Evolutionary conservation across 2,797 vertebrate genomes (phyloP).

Genomic region (Xenopus petersii): DNA sequence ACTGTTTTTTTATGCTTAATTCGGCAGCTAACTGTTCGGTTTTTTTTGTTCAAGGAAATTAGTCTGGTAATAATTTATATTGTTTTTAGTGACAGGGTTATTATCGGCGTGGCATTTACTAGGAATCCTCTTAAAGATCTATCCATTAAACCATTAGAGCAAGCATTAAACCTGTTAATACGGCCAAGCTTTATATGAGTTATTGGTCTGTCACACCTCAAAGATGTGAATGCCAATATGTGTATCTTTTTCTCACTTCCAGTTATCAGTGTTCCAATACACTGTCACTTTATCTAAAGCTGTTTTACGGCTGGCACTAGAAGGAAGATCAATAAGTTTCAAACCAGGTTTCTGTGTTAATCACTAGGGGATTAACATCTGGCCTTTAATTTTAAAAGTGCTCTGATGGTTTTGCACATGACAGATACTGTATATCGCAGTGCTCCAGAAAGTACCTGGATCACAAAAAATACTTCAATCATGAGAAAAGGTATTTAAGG

Average conservation of each 20-base stretch:
- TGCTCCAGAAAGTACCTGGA: not conserved
- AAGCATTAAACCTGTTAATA: slow-evolving; percentile 65
- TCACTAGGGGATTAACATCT: slow-evolving; percentile 49
- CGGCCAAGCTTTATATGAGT: slow-evolving; percentile 61
- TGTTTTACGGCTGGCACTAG: slow-evolving; percentile 15
- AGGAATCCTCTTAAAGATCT: slow-evolving; percentile 63
- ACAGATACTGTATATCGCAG: not conserved
- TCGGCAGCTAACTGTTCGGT: too few relatives aligned
- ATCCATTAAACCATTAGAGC: slow-evolving; percentile 66
- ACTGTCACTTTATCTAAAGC: not conserved
- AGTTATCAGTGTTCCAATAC: not conserved
- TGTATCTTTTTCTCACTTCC: slow-evolving; percentile 37
- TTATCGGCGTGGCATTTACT: slow-evolving; percentile 58
- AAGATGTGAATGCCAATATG: slow-evolving; percentile 36
- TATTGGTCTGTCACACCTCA: slow-evolving; percentile 60
- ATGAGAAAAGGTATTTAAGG: too few relatives aligned
- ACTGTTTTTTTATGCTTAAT: too few relatives aligned
- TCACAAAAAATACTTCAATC: slow-evolving; percentile 39
- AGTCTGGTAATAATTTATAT: not conserved
- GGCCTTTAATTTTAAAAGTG: slow-evolving; percentile 41
- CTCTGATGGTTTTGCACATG: slow-evolving; percentile 20
- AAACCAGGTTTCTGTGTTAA: slow-evolving; percentile 53
- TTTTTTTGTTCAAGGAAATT: not conserved
- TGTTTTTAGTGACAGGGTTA: slow-evolving; percentile 58
- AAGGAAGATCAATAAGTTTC: slow-evolving; percentile 31